These are phyloP conservation scores for Drosophila neotestacea DNA, from an alignment of 2,888 invertebrate genomes.

Conservation along the genomic window DNA sequence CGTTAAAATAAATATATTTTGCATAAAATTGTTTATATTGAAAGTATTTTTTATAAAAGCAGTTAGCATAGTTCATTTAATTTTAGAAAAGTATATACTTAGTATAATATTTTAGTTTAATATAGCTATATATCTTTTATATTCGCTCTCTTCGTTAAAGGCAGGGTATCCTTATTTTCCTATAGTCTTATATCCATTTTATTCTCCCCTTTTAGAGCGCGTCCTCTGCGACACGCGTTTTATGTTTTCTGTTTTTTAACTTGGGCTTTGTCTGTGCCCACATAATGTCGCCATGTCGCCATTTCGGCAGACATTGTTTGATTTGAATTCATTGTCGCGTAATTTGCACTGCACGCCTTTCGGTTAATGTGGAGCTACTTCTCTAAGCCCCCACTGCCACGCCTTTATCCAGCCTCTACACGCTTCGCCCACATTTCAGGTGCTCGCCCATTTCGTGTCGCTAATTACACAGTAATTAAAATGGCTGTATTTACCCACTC, in stretches of 20 bases:
- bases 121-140: no score
- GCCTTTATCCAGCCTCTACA: not conserved
- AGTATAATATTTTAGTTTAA: no score
- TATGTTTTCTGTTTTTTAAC: slow-evolving; percentile 17
- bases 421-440: slow-evolving; percentile 48
- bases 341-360: slow-evolving; percentile 66
- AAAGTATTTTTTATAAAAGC: no score
- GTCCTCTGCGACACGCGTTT: slow-evolving; percentile 16
- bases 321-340: slow-evolving; percentile 80
- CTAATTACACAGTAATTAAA: slow-evolving; percentile 83
- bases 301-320: slow-evolving; percentile 78
- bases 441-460: slow-evolving; percentile 65
- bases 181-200: no score
- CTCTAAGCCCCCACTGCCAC: not conserved
- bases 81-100: no score
- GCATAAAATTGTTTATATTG: no score
- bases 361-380: slow-evolving; percentile 32
- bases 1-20: no score
- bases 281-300: slow-evolving; percentile 75
- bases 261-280: slow-evolving; percentile 53
- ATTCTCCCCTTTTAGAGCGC: not conserved
- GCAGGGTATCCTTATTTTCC: not conserved
- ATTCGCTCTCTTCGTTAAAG: not conserved
- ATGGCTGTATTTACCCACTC: slow-evolving; percentile 73
- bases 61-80: no score